Evolutionary conservation across 2,888 invertebrate genomes (phyloP), one percentile per base, ranked within the genome.

Genomic region (Bedellia somnulentella): DNA sequence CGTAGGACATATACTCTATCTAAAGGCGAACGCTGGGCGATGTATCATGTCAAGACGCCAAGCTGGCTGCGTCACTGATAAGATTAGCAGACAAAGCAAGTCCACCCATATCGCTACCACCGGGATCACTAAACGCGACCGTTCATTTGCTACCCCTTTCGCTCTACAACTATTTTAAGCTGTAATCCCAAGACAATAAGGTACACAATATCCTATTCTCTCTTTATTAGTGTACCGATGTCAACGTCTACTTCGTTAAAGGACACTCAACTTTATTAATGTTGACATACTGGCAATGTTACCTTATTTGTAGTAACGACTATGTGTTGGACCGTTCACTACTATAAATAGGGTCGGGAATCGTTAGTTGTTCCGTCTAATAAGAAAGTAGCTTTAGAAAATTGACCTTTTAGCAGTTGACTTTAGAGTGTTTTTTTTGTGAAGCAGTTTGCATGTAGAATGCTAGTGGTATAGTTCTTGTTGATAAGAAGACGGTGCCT

Each of bases 11-110:
- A n/a, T n/a, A n/a, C n/a, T n/a, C n/a, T n/a, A n/a, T n/a, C n/a
- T n/a, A n/a, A n/a, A n/a, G n/a, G n/a, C n/a, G n/a, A n/a, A n/a
- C n/a, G n/a, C n/a, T n/a, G 44, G 43, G 53, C 58, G 53, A 67
- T 75, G 67, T 64, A 67, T 75, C 73, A 71, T 63, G 73, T 60
- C 68, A 61, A 61, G 62, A 52, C 57, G 51, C 40, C 42, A 50
- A 50, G 50, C 54, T 52, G 58, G 57, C 59, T 54, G 61, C 52
- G 56, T 48, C 46, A 42, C 60, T 62, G 73, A 75, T 75, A 71
- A 71, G 68, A 73, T 75, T 73, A 66, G 61, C 53, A 73, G 71
- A 73, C 73, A 73, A 73, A 73, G 73, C 70, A 67, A 71, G 68
- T 71, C 67, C 68, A 67, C 66, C 68, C 68, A 64, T 67, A 71